Evolutionary conservation across 2,797 vertebrate genomes (phyloP).

Genomic region (Calcarius lapponicus): DNA sequence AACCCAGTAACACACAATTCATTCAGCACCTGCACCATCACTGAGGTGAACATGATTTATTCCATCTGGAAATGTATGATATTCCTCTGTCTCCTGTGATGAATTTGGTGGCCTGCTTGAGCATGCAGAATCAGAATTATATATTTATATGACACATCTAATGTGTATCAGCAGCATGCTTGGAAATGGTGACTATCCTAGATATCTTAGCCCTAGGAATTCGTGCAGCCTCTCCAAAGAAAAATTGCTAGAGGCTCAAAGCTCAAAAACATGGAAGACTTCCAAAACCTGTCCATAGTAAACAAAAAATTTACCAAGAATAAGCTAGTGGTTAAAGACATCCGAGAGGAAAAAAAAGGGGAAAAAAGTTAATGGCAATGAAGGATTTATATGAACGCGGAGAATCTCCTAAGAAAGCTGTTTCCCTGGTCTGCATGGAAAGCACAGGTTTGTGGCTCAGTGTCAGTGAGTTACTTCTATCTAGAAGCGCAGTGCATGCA

Average conservation of each 20-base stretch:
- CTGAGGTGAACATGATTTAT: not conserved
- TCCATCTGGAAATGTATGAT: not conserved
- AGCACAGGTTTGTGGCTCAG: not conserved
- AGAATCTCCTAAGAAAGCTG: not conserved
- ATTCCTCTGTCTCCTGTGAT: not conserved
- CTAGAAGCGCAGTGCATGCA: not conserved
- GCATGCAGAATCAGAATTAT: not conserved
- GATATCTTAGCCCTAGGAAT: not conserved
- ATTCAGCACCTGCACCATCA: not conserved
- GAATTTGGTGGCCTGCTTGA: not conserved
- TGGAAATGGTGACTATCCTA: not conserved
- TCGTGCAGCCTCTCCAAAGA: not conserved
- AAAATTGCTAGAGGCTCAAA: not conserved
- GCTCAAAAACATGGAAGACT: not conserved
- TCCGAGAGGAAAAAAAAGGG: fast-evolving
- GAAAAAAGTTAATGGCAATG: not conserved
- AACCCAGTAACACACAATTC: not conserved
- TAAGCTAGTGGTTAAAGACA: not conserved
- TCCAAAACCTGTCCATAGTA: not conserved
- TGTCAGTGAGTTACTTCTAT: not conserved
- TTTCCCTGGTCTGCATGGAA: not conserved
- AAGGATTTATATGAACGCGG: not conserved
- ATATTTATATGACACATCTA: not conserved
- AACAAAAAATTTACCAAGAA: not conserved
- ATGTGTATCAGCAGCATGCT: not conserved